Evolutionary conservation across 2,113 vertebrate species (phyloP), one percentile per base, ranked within the genome.

Genomic region (Cinclus cinclus): DNA sequence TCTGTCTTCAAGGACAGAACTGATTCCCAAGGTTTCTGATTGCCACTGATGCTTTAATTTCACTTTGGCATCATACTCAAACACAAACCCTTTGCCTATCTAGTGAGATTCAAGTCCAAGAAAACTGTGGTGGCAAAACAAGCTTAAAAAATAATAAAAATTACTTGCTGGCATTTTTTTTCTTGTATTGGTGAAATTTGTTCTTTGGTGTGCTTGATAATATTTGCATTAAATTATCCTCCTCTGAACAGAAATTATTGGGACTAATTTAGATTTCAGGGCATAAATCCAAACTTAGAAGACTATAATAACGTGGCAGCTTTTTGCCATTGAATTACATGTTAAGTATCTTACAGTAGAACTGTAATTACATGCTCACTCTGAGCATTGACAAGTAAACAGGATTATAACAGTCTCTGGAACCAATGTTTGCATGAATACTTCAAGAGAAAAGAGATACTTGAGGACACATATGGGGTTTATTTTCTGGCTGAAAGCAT

Each of bases 301-400:
- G 55, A 83, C 75, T 94, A 50, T 96, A 96, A 96, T 96, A 95
- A 94, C 0, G 0, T 85, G 77, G 91, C 76, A 96, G 83, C 55
- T 95, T 35, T 93, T 91, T 96, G 83, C 86, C 90, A 85, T 93
- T 87, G 89, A 96, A 96, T 96, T 96, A 93, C 91, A 96, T 63
- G 90, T 92, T 94, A 96, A 96, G 87, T 95, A 69, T 93, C 94
- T 95, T 94, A 87, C 63, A 94, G 91, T 96, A 89, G 89, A 96
- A 96, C 89, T 89, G 65, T 96, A 96, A 96, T 97, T 96, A 96
- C 89, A 95, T 95, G 94, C 90, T 96, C 78, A 89, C 89, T 95
- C 91, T 15, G 41, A 92, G 89, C 95, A 95, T 62, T 94, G 94
- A 94, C 94, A 97, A 96, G 89, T 89, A 96, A 95, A 96, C 95